phyloP scores from a whole-genome alignment of 2,888 invertebrate species.

The Noctua janthe region DNA sequence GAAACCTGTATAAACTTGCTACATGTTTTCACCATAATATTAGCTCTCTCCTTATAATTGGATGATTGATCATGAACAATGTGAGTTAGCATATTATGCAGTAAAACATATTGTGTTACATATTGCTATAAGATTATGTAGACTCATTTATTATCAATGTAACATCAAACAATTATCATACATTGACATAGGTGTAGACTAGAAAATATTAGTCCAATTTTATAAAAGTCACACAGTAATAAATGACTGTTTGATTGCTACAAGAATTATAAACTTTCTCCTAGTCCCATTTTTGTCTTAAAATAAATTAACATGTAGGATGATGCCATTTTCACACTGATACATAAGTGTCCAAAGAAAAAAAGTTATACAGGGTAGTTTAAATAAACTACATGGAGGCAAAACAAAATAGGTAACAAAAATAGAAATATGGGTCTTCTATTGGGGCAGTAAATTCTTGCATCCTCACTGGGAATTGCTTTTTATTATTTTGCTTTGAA shows the following conservation, averaged over 20 bases:
- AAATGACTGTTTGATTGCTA: background rate
- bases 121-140: conserved; percentile 30
- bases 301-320: background rate
- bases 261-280: conserved; percentile 5
- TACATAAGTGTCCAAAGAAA: background rate
- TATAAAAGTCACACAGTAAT: background rate
- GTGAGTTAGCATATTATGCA: conserved; percentile 40
- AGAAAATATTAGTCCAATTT: background rate
- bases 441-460: background rate
- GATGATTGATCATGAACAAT: conserved; percentile 48
- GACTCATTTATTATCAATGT: conserved; percentile 13
- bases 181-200: conserved; percentile 17
- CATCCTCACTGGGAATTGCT: background rate
- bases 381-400: background rate
- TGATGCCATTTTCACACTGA: background rate
- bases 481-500: background rate
- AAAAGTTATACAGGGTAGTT: too few species aligned
- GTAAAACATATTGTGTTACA: conserved; percentile 15
- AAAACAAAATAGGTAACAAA: background rate
- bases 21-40: conserved; percentile 37
- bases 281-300: background rate
- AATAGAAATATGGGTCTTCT: background rate
- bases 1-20: conserved; percentile 8
- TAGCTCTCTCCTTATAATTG: conserved; percentile 65
- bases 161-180: conserved; percentile 24